A percentile compares a stretch with the other conserved stretches of the same genome.
phyloP scores from a whole-genome alignment of 2,888 invertebrate species.

The Sesia apiformis region DNA sequence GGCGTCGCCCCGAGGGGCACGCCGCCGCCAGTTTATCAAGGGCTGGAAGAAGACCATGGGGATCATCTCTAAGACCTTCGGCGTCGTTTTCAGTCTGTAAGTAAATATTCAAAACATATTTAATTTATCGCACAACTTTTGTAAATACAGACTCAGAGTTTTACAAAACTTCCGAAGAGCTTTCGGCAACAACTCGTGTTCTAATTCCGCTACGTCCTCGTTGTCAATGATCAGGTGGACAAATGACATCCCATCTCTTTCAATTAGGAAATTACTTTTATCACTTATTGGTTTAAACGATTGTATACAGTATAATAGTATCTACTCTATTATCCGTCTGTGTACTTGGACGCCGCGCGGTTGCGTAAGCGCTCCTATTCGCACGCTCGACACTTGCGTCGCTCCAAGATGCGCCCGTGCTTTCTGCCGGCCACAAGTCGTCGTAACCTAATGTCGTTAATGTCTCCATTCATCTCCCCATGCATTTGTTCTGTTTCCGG shows the following conservation, averaged over 20 bases:
- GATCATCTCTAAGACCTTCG: conserved; percentile 84
- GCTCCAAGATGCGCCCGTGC: conserved; percentile 19
- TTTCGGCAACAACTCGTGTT: too few relatives aligned
- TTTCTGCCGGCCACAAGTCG: conserved; percentile 22
- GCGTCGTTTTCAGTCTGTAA: conserved; percentile 88
- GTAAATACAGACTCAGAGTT: too few relatives aligned
- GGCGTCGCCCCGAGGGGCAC: conserved; percentile 61
- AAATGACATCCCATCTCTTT: too few relatives aligned
- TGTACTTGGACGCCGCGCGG: conserved; percentile 17
- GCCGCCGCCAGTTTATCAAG: conserved; percentile 68
- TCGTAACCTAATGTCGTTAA: conserved; percentile 18
- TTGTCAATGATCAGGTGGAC: too few relatives aligned
- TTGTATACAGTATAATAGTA: conserved; percentile 29
- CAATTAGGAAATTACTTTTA: conserved; percentile 13
- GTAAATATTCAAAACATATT: conserved; percentile 33
- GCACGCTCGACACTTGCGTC: conserved; percentile 33
- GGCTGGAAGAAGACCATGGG: conserved; percentile 79
- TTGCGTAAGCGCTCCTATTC: conserved; percentile 63
- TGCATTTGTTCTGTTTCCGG: conserved; percentile 21
- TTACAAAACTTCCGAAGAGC: too few relatives aligned
- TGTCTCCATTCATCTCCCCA: conserved; percentile 13
- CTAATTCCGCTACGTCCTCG: too few relatives aligned
- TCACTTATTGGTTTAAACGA: conserved; percentile 26
- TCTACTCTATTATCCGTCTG: conserved; percentile 27
- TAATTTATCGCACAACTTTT: too few relatives aligned